Percentiles rank a stretch among this genome's conserved stretches.
Evolutionary conservation across 2,113 vertebrate genomes (phyloP).

Genomic region (Plestiodon gilberti): DNA sequence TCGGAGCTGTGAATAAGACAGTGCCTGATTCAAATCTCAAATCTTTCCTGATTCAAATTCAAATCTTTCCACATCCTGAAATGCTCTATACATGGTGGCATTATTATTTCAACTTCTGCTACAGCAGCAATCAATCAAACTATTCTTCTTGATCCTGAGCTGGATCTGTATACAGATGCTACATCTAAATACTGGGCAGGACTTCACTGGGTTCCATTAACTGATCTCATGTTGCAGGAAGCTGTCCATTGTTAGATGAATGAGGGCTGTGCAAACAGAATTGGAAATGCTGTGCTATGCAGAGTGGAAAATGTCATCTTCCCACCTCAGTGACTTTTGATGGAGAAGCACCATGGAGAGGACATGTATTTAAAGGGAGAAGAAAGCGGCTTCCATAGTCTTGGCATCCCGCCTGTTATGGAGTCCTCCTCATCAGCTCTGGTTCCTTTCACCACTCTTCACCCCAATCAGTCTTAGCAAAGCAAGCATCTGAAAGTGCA

Average conservation of each 20-base stretch:
- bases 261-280: slow-evolving; percentile 72
- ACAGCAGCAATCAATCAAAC: not conserved
- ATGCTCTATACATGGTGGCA: not conserved
- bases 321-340: slow-evolving; percentile 82
- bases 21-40: not conserved
- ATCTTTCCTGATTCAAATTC: too few relatives aligned
- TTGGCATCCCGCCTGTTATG: not conserved
- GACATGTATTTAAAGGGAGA: slow-evolving; percentile 67
- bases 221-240: not conserved
- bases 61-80: not conserved
- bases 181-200: not conserved
- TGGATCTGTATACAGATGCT: not conserved
- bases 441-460: not conserved
- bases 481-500: not conserved
- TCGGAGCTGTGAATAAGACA: not conserved
- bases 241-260: slow-evolving; percentile 29
- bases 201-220: not conserved
- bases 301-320: slow-evolving; percentile 83
- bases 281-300: slow-evolving; percentile 72
- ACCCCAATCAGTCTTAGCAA: not conserved
- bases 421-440: slow-evolving; percentile 14
- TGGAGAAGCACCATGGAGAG: slow-evolving; percentile 63
- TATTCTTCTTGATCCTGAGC: not conserved
- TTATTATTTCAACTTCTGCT: not conserved
- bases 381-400: not conserved